Percentiles rank a stretch among this genome's conserved stretches.
These are phyloP conservation scores for Peromyscus attwateri DNA, from an alignment of 2,797 vertebrate genomes.

Conservation along the genomic window DNA sequence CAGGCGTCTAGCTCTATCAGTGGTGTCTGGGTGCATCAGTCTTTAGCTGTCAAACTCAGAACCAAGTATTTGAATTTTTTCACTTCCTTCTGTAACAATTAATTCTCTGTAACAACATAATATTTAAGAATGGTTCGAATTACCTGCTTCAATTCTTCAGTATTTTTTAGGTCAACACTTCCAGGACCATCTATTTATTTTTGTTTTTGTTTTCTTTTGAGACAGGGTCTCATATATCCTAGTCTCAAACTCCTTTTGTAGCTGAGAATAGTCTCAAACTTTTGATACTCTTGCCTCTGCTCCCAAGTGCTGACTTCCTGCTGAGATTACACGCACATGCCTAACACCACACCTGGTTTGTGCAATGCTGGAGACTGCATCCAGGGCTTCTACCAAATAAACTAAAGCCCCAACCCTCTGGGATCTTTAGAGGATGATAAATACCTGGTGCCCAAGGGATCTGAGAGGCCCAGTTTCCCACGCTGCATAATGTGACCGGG, in stretches of 20 bases:
- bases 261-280: background rate
- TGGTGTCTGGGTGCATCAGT: background rate
- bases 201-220: background rate
- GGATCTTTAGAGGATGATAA: background rate
- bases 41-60: constrained; percentile 48
- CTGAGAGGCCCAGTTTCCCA: background rate
- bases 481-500: background rate
- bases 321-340: background rate
- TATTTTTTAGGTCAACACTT: background rate
- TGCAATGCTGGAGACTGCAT: background rate
- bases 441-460: background rate
- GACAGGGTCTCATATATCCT: background rate
- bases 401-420: background rate
- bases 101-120: background rate
- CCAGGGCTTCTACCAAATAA: background rate
- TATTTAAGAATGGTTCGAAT: constrained; percentile 5
- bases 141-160: background rate
- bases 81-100: background rate
- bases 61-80: background rate
- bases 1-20: background rate
- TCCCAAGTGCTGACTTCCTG: background rate
- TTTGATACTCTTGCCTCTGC: background rate
- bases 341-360: background rate
- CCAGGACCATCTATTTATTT: background rate
- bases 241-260: background rate